Evolutionary conservation across 2,888 invertebrate genomes (phyloP), one percentile per base, ranked within the genome.

Genomic region (Pterostichus madidus): DNA sequence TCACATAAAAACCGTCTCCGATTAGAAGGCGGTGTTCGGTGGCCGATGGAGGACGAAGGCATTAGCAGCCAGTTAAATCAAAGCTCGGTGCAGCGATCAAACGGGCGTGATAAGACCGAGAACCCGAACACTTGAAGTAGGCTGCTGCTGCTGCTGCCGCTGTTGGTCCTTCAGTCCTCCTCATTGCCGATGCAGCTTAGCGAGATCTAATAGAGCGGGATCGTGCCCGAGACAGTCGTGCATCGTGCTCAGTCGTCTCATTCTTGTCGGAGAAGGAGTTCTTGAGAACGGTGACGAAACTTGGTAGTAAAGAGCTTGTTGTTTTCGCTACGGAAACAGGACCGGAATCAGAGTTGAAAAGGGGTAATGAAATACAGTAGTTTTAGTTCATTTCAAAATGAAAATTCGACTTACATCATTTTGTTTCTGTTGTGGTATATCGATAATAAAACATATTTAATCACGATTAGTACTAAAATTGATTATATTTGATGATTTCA

Each of bases 171-270:
- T 24, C 24, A 24, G 32, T 8, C 78, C 78, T 61, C 15, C 68
- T 80, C 80, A 80, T 80, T 80, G 80, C 80, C 24, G 52, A 80
- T 80, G 68, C 80, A 80, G 80, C 78, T 79, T 79, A 79, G 78
- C 52, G 11, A n/a, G 80, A 80, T 68, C 68, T 80, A 68, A 80
- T 68, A 49, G 46, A 13, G 8, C 46, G 8, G 44, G 68, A 17
- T 11, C 32, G 39, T 15, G 39, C 24, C 39, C 64, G 39, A 64
- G 11, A 59, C 39, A 39, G 39, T 39, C 39, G 39, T 39, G 39
- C 7, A 39, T 6, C 7, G 8, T 6, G 8, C 5, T 39, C 8
- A 39, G 39, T 39, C 8, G 39, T 39, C 5, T 39, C 39, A 39
- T 8, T 39, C 39, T 39, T 39, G 8, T 0, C 4, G 49, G 13